phyloP scores from a whole-genome alignment of 2,113 vertebrate genomes.

The Mungos mungo region DNA sequence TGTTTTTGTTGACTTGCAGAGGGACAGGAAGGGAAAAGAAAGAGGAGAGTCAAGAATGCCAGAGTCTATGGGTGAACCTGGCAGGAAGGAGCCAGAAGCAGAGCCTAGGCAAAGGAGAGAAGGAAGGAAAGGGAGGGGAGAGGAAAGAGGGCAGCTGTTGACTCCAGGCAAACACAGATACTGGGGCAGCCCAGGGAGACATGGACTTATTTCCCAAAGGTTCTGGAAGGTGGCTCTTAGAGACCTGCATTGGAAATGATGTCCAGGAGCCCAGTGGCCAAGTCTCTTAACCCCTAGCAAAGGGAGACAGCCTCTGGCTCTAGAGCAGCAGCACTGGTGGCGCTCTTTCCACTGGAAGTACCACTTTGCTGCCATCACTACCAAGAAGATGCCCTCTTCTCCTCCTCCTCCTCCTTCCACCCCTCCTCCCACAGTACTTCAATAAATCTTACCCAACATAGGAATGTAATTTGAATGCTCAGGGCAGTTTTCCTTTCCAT shows the following conservation, averaged over 20 bases:
- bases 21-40: neutral
- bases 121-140: neutral
- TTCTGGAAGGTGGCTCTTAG: neutral
- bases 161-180: neutral
- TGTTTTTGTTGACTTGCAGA: neutral
- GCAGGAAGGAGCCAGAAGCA: neutral
- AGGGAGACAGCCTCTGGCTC: neutral
- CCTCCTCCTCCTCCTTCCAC: neutral
- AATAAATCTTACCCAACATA: conserved; percentile 37
- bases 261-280: neutral
- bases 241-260: neutral
- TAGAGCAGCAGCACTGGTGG: neutral
- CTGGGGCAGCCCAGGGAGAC: neutral
- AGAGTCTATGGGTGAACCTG: neutral
- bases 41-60: neutral
- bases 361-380: neutral
- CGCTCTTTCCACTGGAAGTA: conserved; percentile 17
- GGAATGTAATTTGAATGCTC: neutral
- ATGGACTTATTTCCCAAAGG: neutral
- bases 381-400: neutral
- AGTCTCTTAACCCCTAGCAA: neutral
- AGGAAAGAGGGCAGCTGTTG: neutral
- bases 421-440: neutral
- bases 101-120: neutral
- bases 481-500: neutral